phyloP scores from a whole-genome alignment of 2,113 vertebrate species.

The Symphodus melops region DNA sequence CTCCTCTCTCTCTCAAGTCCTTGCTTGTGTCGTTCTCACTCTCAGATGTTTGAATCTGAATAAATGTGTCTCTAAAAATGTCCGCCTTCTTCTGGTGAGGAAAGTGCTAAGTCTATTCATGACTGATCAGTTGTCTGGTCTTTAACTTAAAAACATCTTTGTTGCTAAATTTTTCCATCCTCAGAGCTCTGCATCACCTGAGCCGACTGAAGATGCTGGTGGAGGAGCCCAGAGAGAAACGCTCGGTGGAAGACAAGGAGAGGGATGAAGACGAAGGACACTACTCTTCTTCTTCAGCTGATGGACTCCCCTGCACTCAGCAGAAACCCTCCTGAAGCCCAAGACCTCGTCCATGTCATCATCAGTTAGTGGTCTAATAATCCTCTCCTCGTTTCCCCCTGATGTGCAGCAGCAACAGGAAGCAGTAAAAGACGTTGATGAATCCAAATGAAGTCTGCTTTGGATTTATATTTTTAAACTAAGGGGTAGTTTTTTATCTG shows the following conservation, averaged over 20 bases:
- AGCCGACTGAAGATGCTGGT: constrained; percentile 63
- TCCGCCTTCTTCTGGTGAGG: no score
- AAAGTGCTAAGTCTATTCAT: no score
- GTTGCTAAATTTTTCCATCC: background rate
- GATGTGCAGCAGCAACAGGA: background rate
- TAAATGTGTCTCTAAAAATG: no score
- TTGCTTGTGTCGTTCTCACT: no score
- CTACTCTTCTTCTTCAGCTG: constrained; percentile 59
- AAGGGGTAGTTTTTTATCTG: no score
- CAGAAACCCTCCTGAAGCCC: constrained; percentile 18
- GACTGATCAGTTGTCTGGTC: no score
- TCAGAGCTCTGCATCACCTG: constrained; percentile 70
- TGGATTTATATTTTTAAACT: background rate
- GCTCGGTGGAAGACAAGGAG: constrained; percentile 10
- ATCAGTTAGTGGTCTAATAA: no score
- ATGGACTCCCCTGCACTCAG: constrained; percentile 10
- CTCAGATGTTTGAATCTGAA: no score
- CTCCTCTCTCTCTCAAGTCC: no score
- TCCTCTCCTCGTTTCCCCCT: background rate
- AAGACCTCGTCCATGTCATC: no score
- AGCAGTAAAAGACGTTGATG: background rate
- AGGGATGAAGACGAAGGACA: constrained; percentile 67
- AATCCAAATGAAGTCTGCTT: background rate
- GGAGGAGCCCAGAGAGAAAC: constrained; percentile 52
- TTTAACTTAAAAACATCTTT: no score